Base-by-base conservation (phyloP, 2,113 vertebrate genomes). In the Ailurus styani region DNA sequence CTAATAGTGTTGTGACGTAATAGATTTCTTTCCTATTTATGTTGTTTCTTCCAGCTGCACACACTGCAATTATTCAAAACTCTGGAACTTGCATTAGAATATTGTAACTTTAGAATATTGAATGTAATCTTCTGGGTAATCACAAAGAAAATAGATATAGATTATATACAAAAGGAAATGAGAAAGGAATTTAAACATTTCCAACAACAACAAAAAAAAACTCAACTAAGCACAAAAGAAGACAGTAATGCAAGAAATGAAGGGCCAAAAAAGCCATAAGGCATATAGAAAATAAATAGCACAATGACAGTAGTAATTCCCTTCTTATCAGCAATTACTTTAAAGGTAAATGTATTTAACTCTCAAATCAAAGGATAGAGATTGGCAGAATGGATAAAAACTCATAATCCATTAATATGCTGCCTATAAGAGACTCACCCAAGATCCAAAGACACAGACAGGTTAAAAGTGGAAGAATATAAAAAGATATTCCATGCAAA, bases 1-100 rank as follows among this genome's bases (percentile, higher is more conserved):
- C 97, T 98, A 97, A 97, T 95, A 97, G 96, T 96, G 96, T 97
- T 97, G 97, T 98, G 97, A 99, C 91, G 91, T 97, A 98, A 98
- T 90, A 84, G 95, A 94, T 95, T 93, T 96, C 91, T 96, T 97
- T 85, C 91, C 95, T 95, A 95, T 97, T 95, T 98, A 98, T 98
- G 97, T 93, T 97, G 93, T 96, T 97, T 94, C 97, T 98, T 98
- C 96, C 87, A 98, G 96, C 89, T 97, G 96, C 93, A 92, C 78
- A 97, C 98, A 98, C 77, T 81, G 98, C 98, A 98, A 98, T 99
- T 98, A 98, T 96, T 98, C 98, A 96, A 97, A 98, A 98, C 97
- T 98, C 98, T 97, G 93, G 95, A 97, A 95, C 92, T 97, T 89
- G 96, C 92, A 87, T 87, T 96, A 45, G 15, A 62, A 85, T 64